Conservation (phyloP, 2,888 invertebrate species). For the Apamea anceps region DNA sequence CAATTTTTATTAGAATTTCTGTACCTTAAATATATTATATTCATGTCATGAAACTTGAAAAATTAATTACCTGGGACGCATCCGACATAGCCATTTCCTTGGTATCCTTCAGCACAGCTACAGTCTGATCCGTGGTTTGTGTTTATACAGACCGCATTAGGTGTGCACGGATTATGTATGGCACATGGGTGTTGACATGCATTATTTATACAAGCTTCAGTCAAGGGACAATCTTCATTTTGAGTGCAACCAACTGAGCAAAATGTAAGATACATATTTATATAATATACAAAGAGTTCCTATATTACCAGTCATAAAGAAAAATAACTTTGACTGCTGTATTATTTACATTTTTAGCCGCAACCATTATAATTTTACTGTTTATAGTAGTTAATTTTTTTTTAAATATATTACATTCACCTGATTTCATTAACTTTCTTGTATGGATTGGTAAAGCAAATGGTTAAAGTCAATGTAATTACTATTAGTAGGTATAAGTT, state of each 20-base stretch:
- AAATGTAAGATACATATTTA: constrained; percentile 78
- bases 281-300: constrained; percentile 67
- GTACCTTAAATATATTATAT: background rate
- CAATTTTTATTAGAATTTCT: constrained; percentile 32
- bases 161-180: constrained; percentile 95
- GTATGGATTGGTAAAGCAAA: constrained; percentile 18
- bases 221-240: constrained; percentile 96
- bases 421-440: constrained; percentile 21
- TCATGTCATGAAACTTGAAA: background rate
- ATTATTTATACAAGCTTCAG: constrained; percentile 96
- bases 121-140: constrained; percentile 96
- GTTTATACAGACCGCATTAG: constrained; percentile 96
- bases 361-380: constrained; percentile 39
- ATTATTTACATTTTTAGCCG: constrained; percentile 44
- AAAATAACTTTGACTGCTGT: background rate
- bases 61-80: constrained; percentile 93
- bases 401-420: constrained; percentile 25
- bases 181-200: constrained; percentile 97
- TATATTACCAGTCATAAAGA: constrained; percentile 22
- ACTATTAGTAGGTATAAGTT: constrained; percentile 72
- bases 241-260: constrained; percentile 95
- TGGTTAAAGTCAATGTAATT: constrained; percentile 55
- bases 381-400: constrained; percentile 12
- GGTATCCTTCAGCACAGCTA: constrained; percentile 95
- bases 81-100: constrained; percentile 96